These are phyloP conservation scores for Coendou prehensilis DNA, from an alignment of 2,797 vertebrate species.

Conservation along the genomic window DNA sequence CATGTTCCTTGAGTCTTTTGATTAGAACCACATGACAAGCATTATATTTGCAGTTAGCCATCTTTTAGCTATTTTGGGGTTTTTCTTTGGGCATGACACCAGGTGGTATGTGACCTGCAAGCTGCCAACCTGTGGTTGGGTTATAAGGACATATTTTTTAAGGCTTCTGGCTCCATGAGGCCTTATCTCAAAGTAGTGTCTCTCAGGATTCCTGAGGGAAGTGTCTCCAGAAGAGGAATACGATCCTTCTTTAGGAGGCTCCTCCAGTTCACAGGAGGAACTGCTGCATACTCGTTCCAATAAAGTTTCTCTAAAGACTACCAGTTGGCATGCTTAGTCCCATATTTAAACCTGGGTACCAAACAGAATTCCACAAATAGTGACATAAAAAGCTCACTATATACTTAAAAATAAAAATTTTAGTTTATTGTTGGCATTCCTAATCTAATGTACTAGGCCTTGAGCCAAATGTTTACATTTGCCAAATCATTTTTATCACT, in stretches of 20 bases:
- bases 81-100: slow-evolving; percentile 90
- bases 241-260: slow-evolving; percentile 1
- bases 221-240: not conserved
- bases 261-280: slow-evolving; percentile 35
- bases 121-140: slow-evolving; percentile 90
- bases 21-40: slow-evolving; percentile 62
- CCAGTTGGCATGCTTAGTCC: not conserved
- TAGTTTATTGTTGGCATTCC: slow-evolving; percentile 30
- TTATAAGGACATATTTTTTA: slow-evolving; percentile 92
- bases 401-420: slow-evolving; percentile 38
- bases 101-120: slow-evolving; percentile 92
- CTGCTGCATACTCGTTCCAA: not conserved
- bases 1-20: slow-evolving; percentile 69
- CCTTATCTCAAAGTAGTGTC: slow-evolving; percentile 56
- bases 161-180: slow-evolving; percentile 87
- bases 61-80: slow-evolving; percentile 70
- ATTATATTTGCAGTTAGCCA: slow-evolving; percentile 79
- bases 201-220: slow-evolving; percentile 41
- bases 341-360: not conserved
- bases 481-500: not conserved
- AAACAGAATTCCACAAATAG: slow-evolving; percentile 50
- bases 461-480: slow-evolving; percentile 7
- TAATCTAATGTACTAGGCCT: slow-evolving; percentile 47
- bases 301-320: slow-evolving; percentile 39
- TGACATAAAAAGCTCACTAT: not conserved